These are phyloP conservation scores for Cygnus olor DNA, from an alignment of 2,797 vertebrate species.

Conservation along the genomic window DNA sequence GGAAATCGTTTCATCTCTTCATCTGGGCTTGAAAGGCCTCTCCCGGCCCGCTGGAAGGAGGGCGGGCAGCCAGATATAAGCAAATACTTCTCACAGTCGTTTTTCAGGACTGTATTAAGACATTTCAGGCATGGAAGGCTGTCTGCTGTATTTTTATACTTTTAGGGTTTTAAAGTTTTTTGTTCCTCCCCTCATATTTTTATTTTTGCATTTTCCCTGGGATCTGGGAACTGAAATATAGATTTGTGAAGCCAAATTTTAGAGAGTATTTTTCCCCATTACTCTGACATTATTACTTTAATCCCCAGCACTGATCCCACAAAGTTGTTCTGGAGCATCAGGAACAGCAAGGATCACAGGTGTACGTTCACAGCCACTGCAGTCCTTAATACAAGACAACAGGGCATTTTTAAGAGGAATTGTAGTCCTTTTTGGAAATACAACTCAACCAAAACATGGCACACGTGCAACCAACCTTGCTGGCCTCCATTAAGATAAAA, in stretches of 20 bases:
- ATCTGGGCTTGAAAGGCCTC: slow-evolving; percentile 52
- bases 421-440: not conserved
- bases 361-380: not conserved
- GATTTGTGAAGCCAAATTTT: not conserved
- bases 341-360: not conserved
- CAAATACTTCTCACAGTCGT: slow-evolving; percentile 41
- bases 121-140: not conserved
- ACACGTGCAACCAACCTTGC: not conserved
- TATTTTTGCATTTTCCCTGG: too few relatives aligned
- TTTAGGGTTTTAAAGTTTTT: not conserved
- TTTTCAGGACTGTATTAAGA: not conserved
- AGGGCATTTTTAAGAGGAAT: not conserved
- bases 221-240: not conserved
- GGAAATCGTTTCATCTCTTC: not conserved
- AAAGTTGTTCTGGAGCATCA: not conserved
- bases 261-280: not conserved
- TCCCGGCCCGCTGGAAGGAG: slow-evolving; percentile 46
- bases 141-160: not conserved
- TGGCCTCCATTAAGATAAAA: not conserved
- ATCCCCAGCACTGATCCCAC: not conserved
- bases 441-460: not conserved
- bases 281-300: not conserved
- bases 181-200: too few relatives aligned
- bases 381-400: not conserved
- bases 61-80: slow-evolving; percentile 24